A percentile compares a stretch with the other conserved stretches of the same genome.
These are phyloP conservation scores for Entomyzon cyanotis DNA, from an alignment of 2,113 vertebrate genomes.

Conservation along the genomic window DNA sequence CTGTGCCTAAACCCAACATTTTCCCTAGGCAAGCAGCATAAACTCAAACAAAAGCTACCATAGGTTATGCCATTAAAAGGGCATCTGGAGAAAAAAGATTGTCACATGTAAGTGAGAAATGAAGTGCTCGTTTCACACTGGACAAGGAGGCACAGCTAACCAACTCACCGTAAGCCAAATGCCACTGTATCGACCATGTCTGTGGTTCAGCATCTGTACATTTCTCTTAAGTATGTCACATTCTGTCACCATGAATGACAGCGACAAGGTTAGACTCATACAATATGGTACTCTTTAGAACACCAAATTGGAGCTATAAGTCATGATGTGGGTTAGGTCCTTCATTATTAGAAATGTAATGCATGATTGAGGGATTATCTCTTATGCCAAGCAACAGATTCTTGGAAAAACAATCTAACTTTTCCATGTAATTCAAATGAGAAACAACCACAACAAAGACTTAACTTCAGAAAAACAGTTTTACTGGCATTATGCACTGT, in stretches of 20 bases:
- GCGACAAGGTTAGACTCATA: neutral
- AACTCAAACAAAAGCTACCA: neutral
- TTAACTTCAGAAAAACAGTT: constrained; percentile 61
- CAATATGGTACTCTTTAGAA: neutral
- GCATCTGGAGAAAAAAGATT: neutral
- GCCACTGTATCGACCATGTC: neutral
- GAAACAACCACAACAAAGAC: constrained; percentile 62
- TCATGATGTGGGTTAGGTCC: neutral
- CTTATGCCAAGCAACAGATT: constrained; percentile 58
- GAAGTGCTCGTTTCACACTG: neutral
- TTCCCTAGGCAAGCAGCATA: neutral
- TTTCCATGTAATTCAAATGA: constrained; percentile 57
- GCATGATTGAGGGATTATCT: neutral
- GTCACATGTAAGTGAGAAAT: neutral
- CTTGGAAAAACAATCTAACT: constrained; percentile 39
- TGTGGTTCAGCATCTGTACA: neutral
- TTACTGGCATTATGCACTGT: constrained; percentile 55
- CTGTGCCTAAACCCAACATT: neutral
- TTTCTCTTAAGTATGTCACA: constrained; percentile 4
- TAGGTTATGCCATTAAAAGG: neutral
- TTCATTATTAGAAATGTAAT: constrained; percentile 20
- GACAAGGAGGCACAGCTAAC: neutral
- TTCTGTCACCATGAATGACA: constrained; percentile 2
- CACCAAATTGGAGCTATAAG: neutral
- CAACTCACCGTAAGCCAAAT: neutral